Evolutionary conservation across 2,797 vertebrate species (phyloP), one percentile per base, ranked within the genome.

Genomic region (Paguma larvata): DNA sequence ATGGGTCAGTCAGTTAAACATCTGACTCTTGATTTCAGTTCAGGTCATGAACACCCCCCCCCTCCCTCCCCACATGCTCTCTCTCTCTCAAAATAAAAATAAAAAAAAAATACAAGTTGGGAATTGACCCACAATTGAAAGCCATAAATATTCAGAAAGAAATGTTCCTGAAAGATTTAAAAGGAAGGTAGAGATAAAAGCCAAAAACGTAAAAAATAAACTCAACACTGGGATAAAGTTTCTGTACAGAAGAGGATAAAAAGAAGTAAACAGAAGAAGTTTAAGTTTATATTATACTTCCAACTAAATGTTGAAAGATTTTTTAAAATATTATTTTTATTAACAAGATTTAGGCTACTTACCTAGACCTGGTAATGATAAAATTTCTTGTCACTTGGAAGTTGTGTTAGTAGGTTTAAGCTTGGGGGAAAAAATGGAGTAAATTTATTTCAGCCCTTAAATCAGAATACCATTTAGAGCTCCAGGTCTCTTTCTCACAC

Each of bases 361-460:
- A 48, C 48, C 5, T 46, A 86, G 68, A 93, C 83, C 53, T 80
- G n/a, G 25, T 44, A 21, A 44, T 75, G 46, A 85, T 78, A 27
- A 89, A 94, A 97, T 65, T 51, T 89, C 59, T 67, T 63, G 91
- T 8, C 25, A 68, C 25, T 79, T 93, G 44, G 70, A 94, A 91
- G 56, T 41, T 79, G 23, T 16, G 19, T 78, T 77, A 91, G 53
- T 12, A 95, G 79, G 27, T 90, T 91, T 21, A 92, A 27, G 41
- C 25, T 78, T 53, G 85, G 65, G 13, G 21, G 94, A 96, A 90
- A 88, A n/a, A 41, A 48, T 3, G 12, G 27, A 91, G 51, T 27
- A 30, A 75, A 53, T 85, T 90, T 14, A 73, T 21, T 82, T 84
- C 77, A 73, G 30, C 7, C 38, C 13, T 92, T 79, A 86, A 70